Evolutionary conservation across 1,140 invertebrate genomes (phyloP).

Genomic region (Drosophila yakuba): DNA sequence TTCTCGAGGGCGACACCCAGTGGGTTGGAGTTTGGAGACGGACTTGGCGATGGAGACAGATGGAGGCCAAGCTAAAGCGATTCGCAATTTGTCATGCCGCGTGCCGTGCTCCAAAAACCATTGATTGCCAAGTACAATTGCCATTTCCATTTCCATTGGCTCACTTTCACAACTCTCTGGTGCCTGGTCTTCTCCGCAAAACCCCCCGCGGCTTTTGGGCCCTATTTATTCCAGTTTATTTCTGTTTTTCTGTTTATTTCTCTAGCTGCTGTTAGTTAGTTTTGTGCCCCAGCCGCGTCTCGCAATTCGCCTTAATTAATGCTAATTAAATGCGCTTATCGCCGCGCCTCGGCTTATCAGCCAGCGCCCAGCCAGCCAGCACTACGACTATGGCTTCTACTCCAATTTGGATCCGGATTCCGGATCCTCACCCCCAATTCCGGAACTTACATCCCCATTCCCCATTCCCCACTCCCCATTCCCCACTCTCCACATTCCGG

Average conservation of each 20-base stretch:
- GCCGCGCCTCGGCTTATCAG: constrained; percentile 54
- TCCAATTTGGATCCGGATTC: neutral
- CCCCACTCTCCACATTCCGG: constrained; percentile 8
- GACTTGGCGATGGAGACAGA: constrained; percentile 4
- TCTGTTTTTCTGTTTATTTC: constrained; percentile 5
- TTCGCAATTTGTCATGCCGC: constrained; percentile 64
- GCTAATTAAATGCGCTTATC: constrained; percentile 75
- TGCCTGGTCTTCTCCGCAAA: neutral
- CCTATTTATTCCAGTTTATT: constrained; percentile 10
- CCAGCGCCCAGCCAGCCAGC: constrained; percentile 25
- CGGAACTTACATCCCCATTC: neutral
- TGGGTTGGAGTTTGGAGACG: neutral
- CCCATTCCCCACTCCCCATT: neutral
- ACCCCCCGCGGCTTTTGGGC: neutral
- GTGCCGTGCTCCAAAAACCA: constrained; percentile 57
- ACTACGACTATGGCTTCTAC: neutral
- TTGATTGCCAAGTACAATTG: constrained; percentile 64
- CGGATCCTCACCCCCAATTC: neutral
- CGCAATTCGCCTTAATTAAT: constrained; percentile 69
- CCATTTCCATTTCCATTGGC: constrained; percentile 31
- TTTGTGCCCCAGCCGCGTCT: constrained; percentile 41
- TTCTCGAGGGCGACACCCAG: constrained; percentile 30
- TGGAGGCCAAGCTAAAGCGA: constrained; percentile 34
- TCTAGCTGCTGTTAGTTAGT: constrained; percentile 26
- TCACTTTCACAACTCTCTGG: constrained; percentile 54